Evolutionary conservation across 2,888 invertebrate species (phyloP).

Genomic region (Tribolium freemani): DNA sequence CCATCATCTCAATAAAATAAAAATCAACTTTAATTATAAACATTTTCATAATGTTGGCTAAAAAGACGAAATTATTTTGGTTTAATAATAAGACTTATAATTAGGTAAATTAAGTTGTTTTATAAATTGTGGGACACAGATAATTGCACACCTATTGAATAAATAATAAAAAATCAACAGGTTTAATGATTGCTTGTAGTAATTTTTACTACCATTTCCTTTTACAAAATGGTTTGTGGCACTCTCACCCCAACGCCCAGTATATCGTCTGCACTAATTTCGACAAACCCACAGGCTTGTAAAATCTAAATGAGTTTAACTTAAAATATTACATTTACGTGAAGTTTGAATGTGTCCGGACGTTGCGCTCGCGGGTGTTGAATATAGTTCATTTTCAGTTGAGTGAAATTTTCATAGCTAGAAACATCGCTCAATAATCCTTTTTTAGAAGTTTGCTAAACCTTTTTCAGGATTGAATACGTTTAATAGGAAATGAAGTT

Average conservation of each 20-base stretch:
- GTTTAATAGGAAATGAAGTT: constrained; percentile 30
- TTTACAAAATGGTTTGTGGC: too few species aligned
- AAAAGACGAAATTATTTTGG: not conserved
- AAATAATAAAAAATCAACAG: too few species aligned
- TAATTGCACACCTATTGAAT: too few species aligned
- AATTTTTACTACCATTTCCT: too few species aligned
- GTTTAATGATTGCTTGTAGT: too few species aligned
- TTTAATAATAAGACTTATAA: too few species aligned
- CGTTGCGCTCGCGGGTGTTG: constrained; percentile 1
- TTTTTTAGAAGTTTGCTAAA: constrained; percentile 26
- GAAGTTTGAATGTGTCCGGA: constrained; percentile 33
- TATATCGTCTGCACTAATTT: not conserved
- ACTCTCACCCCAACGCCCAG: too few species aligned
- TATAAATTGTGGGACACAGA: too few species aligned
- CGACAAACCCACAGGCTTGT: not conserved
- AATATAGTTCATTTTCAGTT: constrained; percentile 23
- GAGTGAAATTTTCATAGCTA: constrained; percentile 28
- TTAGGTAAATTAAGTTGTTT: too few species aligned
- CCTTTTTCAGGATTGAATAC: constrained; percentile 28
- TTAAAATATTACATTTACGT: constrained; percentile 11
- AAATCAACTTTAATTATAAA: too few species aligned
- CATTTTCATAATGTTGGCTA: too few species aligned
- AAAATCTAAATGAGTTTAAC: not conserved
- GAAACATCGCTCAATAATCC: constrained; percentile 20
- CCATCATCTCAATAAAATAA: not conserved